Percentiles rank a stretch among this genome's conserved stretches.
Evolutionary conservation across 2,113 vertebrate species (phyloP).

Genomic region (Sylvia atricapilla): DNA sequence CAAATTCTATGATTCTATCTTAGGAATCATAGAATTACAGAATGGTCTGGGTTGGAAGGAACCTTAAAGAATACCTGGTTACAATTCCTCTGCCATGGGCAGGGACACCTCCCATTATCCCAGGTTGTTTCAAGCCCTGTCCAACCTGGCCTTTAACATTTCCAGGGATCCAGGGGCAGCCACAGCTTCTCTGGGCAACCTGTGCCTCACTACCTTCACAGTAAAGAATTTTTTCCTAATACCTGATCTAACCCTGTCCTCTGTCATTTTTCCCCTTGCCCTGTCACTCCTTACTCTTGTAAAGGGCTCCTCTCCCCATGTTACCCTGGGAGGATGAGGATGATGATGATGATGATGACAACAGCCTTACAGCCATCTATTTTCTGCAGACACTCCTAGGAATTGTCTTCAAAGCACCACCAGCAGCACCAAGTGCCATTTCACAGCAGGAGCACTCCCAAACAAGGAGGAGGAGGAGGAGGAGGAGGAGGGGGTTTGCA

Average conservation of each 20-base stretch:
- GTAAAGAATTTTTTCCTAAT: not conserved
- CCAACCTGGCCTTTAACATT: not conserved
- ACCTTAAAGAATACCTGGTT: not conserved
- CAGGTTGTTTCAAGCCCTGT: not conserved
- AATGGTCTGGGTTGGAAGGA: not conserved
- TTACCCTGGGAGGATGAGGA: not conserved
- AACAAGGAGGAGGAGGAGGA: not conserved
- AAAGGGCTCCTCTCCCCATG: not conserved
- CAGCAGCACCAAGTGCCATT: not conserved
- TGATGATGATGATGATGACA: not conserved
- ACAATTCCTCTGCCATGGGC: not conserved
- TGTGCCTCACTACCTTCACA: not conserved
- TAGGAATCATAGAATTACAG: not conserved
- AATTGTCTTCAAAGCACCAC: not conserved
- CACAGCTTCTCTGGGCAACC: not conserved
- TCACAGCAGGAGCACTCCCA: not conserved
- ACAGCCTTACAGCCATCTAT: accelerated
- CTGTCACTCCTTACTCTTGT: not conserved
- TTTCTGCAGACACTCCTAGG: not conserved
- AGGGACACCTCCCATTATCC: not conserved
- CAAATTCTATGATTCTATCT: too few relatives aligned
- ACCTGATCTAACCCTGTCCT: not conserved
- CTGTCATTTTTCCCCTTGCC: not conserved
- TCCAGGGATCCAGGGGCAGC: not conserved
- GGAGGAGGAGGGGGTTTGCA: not conserved